Conservation (phyloP, 2,888 invertebrate genomes). For the Seira ritae region DNA sequence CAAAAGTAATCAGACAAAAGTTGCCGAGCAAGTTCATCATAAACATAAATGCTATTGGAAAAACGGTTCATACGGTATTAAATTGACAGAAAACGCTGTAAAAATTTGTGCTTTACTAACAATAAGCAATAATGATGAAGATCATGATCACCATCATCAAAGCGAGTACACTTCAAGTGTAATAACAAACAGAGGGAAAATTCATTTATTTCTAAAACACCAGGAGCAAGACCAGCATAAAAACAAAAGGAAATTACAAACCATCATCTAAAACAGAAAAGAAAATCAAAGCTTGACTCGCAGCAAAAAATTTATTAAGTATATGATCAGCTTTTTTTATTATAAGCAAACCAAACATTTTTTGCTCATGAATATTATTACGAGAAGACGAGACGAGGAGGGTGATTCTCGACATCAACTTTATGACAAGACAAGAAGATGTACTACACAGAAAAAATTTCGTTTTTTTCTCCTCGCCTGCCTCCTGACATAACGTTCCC, state of each 20-base stretch:
- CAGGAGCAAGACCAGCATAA: slow-evolving; percentile 17
- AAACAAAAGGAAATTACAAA: slow-evolving; percentile 18
- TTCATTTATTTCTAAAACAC: too few species aligned
- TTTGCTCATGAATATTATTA: slow-evolving; percentile 19
- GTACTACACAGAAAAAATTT: slow-evolving; percentile 22
- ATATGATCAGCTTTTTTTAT: too few species aligned
- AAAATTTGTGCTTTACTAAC: slow-evolving; percentile 45
- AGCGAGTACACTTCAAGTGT: background rate
- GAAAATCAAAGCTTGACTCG: slow-evolving; percentile 4
- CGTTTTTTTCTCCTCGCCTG: too few species aligned
- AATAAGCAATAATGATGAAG: slow-evolving; percentile 28
- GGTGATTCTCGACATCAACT: too few species aligned
- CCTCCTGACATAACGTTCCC: too few species aligned
- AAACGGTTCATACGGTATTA: slow-evolving; percentile 17
- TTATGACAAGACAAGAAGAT: slow-evolving; percentile 40
- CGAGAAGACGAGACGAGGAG: slow-evolving; percentile 2
- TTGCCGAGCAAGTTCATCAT: slow-evolving; percentile 58
- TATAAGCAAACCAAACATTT: slow-evolving; percentile 8
- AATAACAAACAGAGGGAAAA: background rate
- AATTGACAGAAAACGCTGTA: slow-evolving; percentile 36
- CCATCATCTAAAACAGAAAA: too few species aligned
- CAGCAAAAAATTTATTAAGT: background rate
- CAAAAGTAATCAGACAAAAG: slow-evolving; percentile 28
- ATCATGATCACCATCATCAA: slow-evolving; percentile 25
- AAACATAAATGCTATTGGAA: slow-evolving; percentile 16